These are phyloP conservation scores for Larimichthys polyactis DNA, from an alignment of 2,113 vertebrate species.

Conservation along the genomic window DNA sequence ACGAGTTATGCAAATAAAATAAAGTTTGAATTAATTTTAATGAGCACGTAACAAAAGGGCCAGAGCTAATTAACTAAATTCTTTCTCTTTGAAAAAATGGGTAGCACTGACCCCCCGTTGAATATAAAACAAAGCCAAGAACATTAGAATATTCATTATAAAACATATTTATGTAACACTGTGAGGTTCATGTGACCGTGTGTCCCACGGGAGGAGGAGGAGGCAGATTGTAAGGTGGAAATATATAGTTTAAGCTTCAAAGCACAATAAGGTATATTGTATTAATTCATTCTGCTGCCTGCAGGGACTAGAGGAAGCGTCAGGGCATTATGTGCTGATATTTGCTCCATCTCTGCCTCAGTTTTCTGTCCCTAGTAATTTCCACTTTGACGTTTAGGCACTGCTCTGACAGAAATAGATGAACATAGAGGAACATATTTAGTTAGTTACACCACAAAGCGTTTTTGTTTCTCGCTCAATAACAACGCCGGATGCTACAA, in stretches of 20 bases:
- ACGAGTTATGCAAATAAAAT: slow-evolving; percentile 74
- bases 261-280: slow-evolving; percentile 73
- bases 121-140: slow-evolving; percentile 72
- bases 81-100: slow-evolving; percentile 75
- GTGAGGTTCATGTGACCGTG: slow-evolving; percentile 64
- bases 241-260: slow-evolving; percentile 77
- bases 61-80: slow-evolving; percentile 77
- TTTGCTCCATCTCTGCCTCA: slow-evolving; percentile 52
- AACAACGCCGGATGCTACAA: not conserved
- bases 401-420: slow-evolving; percentile 37
- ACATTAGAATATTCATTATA: slow-evolving; percentile 77
- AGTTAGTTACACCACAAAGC: slow-evolving; percentile 4
- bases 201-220: slow-evolving; percentile 61
- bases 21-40: slow-evolving; percentile 78
- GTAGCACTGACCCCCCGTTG: slow-evolving; percentile 71
- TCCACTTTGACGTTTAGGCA: slow-evolving; percentile 50
- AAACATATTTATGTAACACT: slow-evolving; percentile 77
- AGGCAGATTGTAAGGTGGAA: slow-evolving; percentile 68
- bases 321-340: slow-evolving; percentile 53
- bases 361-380: slow-evolving; percentile 52
- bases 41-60: slow-evolving; percentile 75
- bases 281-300: slow-evolving; percentile 79
- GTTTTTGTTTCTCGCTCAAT: not conserved
- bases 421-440: not conserved
- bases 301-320: slow-evolving; percentile 64